Conservation (phyloP, 2,797 vertebrate species). For the Tarsius wallacei region DNA sequence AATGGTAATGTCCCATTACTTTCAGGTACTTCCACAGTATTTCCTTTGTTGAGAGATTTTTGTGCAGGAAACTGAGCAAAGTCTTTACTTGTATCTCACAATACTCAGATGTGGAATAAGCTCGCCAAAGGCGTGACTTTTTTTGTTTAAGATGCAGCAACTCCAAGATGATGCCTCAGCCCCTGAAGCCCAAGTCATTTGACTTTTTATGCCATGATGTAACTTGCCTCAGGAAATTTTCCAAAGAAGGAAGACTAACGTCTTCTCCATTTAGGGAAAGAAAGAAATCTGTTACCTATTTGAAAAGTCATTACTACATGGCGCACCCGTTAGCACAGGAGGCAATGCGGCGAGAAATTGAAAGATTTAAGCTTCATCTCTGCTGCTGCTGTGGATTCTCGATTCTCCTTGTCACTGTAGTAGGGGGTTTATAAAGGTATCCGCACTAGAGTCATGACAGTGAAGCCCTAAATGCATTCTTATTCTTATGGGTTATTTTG, state of each 20-base stretch:
- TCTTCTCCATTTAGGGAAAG: background rate
- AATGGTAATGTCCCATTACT: background rate
- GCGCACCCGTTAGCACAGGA: background rate
- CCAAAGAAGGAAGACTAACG: background rate
- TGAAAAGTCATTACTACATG: background rate
- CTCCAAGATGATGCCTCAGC: background rate
- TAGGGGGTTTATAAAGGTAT: background rate
- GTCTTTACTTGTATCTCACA: background rate
- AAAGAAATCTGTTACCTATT: background rate
- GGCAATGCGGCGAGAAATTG: background rate
- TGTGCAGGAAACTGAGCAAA: background rate
- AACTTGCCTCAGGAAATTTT: background rate
- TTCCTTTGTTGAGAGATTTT: conserved; percentile 17
- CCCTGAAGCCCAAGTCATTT: background rate
- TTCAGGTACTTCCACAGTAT: background rate
- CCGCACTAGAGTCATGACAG: accelerated
- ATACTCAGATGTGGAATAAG: background rate
- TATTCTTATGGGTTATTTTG: background rate
- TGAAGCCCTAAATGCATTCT: background rate
- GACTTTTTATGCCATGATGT: background rate
- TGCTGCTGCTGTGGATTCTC: accelerated
- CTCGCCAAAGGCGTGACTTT: background rate
- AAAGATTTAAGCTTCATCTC: background rate
- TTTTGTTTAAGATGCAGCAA: background rate
- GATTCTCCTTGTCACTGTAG: background rate